These are phyloP conservation scores for Cyphomyrus discorhynchus DNA, from an alignment of 2,113 vertebrate species.

Conservation along the genomic window DNA sequence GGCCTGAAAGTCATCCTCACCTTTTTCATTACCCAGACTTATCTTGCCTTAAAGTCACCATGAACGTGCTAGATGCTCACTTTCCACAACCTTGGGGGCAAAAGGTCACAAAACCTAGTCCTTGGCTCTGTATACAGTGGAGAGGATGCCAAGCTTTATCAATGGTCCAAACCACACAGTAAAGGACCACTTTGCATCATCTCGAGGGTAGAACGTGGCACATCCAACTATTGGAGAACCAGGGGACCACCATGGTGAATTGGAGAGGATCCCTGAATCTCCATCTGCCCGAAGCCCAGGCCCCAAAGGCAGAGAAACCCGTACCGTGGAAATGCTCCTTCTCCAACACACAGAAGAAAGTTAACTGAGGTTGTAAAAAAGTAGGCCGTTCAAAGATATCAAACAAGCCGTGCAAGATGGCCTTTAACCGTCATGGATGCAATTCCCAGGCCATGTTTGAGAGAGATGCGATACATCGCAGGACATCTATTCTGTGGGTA, in stretches of 20 bases:
- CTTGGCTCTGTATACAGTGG: background rate
- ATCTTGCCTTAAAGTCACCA: background rate
- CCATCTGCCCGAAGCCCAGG: background rate
- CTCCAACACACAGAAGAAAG: constrained; percentile 21
- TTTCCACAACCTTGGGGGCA: background rate
- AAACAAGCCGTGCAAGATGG: constrained; percentile 27
- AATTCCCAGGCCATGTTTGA: constrained; percentile 30
- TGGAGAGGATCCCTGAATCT: background rate
- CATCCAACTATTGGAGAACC: background rate
- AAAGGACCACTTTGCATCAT: background rate
- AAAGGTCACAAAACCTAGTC: background rate
- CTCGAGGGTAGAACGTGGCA: background rate
- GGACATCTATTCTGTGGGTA: constrained; percentile 34
- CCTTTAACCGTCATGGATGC: constrained; percentile 37
- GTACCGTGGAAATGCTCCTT: background rate
- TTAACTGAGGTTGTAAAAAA: constrained; percentile 28
- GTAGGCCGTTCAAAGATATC: constrained; percentile 27
- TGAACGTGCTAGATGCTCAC: background rate
- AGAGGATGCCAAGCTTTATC: background rate
- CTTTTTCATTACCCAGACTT: background rate
- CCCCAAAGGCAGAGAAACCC: background rate
- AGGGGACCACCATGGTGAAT: background rate
- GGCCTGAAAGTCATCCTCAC: background rate
- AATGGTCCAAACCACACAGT: background rate
- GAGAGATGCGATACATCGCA: constrained; percentile 27